Evolutionary conservation across 2,797 vertebrate genomes (phyloP), one percentile per base, ranked within the genome.

Genomic region (Platyrinchus mystaceus): DNA sequence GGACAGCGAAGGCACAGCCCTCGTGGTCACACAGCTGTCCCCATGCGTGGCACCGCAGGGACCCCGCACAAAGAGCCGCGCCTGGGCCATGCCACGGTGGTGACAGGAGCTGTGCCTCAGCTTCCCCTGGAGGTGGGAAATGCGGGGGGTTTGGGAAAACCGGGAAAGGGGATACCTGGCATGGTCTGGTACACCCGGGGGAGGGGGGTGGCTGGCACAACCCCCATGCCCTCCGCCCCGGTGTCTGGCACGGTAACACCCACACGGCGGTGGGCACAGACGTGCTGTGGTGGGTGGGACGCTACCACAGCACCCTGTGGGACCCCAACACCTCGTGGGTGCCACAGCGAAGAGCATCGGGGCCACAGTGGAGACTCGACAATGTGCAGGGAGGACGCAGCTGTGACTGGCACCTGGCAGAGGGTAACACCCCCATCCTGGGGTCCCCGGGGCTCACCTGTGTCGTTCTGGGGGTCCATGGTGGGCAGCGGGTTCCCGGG

Each of bases 21-120:
- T 87, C 44, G 69, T 46, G 87, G 96, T 37, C 86, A 59, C 34
- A 5, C 11, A 63, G 92, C 97, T 76, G 97, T 94, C 93, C 95
- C 95, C 93, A 15, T 47, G 91, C 69, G 12, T 24, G 11, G 19
- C 55, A 32, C 22, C 1, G 14, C 3, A 11, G 82, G 71, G 34
- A 56, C 69, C 3, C 9, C 12, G 6, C 58, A 36, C 43, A n/a
- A 58, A 50, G 67, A 71, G 59, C 52, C 59, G 56, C 50, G 37
- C 36, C 36, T 23, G 74, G 49, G 41, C 49, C 43, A 41, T 4
- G 73, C 74, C 84, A 47, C 56, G 30, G 13, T 21, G 26, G 49
- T 1, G 53, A 19, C 34, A 3, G 4, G 7, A 20, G 9, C 55
- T 28, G n/a, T 18, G 75, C 84, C 89, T 91, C 92, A 27, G 5